Percentiles rank a stretch among this genome's conserved stretches.
These are phyloP conservation scores for Drosophila athabasca DNA, from an alignment of 1,140 invertebrate genomes.

Conservation along the genomic window DNA sequence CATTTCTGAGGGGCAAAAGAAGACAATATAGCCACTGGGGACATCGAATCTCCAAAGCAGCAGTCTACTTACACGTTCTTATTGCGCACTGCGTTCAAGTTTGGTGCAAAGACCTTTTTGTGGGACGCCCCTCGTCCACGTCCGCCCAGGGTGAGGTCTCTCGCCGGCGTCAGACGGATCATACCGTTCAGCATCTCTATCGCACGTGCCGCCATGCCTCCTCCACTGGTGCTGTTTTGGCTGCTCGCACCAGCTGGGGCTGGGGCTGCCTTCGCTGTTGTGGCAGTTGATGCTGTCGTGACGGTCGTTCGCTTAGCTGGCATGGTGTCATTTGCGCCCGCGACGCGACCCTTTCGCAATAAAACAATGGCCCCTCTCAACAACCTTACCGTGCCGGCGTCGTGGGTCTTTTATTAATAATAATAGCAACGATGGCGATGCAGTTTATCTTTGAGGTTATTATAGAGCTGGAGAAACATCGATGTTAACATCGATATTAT, in stretches of 20 bases:
- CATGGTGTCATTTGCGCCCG: conserved; percentile 53
- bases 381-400: not conserved
- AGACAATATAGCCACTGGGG: not conserved
- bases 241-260: conserved; percentile 12
- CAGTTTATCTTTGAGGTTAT: too few species aligned
- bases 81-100: conserved; percentile 78
- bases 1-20: conserved; percentile 47
- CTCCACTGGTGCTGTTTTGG: conserved; percentile 25
- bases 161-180: conserved; percentile 83
- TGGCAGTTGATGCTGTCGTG: conserved; percentile 33
- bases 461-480: too few species aligned
- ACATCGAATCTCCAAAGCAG: not conserved
- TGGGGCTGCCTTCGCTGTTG: conserved; percentile 21
- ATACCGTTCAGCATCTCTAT: conserved; percentile 55
- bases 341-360: conserved; percentile 3
- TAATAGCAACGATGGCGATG: too few species aligned
- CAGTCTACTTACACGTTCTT: conserved; percentile 73
- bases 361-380: conserved; percentile 3
- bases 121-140: conserved; percentile 52
- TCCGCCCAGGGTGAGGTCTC: conserved; percentile 85
- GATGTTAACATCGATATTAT: too few species aligned
- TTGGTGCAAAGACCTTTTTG: conserved; percentile 79
- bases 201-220: conserved; percentile 8
- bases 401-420: not conserved
- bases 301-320: conserved; percentile 60